Evolutionary conservation across 2,888 invertebrate species (phyloP).

Genomic region (Drosophila bunnanda): DNA sequence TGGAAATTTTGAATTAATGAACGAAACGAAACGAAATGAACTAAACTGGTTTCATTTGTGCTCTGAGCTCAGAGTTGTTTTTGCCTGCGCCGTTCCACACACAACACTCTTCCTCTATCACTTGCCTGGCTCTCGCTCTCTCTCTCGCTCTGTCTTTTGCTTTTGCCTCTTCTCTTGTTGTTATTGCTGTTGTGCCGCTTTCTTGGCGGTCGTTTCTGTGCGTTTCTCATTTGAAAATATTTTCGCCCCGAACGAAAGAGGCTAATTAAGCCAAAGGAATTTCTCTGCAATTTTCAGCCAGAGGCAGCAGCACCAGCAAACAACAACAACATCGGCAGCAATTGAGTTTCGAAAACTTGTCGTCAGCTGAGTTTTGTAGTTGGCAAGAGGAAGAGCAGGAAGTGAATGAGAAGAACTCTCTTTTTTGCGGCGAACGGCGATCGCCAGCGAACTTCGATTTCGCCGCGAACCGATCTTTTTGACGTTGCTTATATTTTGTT

Average conservation of each 20-base stretch:
- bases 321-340: conserved; percentile 49
- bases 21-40: conserved; percentile 82
- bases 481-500: conserved; percentile 71
- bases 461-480: conserved; percentile 55
- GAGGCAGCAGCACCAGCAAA: conserved; percentile 25
- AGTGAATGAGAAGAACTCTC: conserved; percentile 76
- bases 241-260: conserved; percentile 80
- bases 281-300: conserved; percentile 78
- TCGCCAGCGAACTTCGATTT: conserved; percentile 36
- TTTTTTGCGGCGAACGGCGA: conserved; percentile 45
- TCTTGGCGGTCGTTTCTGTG: conserved; percentile 67
- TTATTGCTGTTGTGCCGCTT: conserved; percentile 74
- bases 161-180: conserved; percentile 28
- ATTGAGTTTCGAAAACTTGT: conserved; percentile 76
- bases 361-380: conserved; percentile 54
- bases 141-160: conserved; percentile 34
- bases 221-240: conserved; percentile 79
- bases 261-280: conserved; percentile 82
- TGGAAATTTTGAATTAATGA: conserved; percentile 84
- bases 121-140: conserved; percentile 1
- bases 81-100: conserved; percentile 23
- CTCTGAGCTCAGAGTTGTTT: conserved; percentile 76
- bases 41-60: conserved; percentile 82
- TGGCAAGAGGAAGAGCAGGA: conserved; percentile 42
- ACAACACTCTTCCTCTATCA: conserved; percentile 12